Evolutionary conservation across 2,113 vertebrate species (phyloP), one percentile per base, ranked within the genome.

Genomic region (Numida meleagris): DNA sequence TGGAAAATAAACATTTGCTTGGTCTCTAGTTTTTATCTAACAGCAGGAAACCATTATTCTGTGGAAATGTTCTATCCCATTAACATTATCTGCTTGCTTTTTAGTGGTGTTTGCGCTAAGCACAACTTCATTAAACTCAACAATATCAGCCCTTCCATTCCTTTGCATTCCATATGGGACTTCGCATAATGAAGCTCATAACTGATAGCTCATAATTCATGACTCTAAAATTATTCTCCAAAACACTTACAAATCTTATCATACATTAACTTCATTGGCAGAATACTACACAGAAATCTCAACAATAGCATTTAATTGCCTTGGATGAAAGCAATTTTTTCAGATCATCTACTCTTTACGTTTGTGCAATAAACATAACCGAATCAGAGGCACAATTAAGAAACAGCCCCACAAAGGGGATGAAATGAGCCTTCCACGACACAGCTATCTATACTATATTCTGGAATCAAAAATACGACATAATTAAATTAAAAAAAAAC

Each of bases 1-100:
- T 88, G 91, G 90, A 96, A 97, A 96, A 96, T 57, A 97, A 96
- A 92, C 80, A 93, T 66, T 85, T 36, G 34, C 81, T 82, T 67
- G 76, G 78, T 94, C 89, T 92, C 95, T 87, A 58, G 5, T 93
- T 96, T 96, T 95, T 94, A 95, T 91, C 95, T 91, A 89, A 86
- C 96, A 95, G 94, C 89, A 88, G 92, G 96, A 94, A 95, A 84
- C 77, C 82, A 89, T 92, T 96, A 76, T 77, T 89, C 91, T 10
- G 63, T n/a, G 89, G 84, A 95, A 96, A 89, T 70, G 86, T 79
- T 84, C 88, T 96, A 88, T 88, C 83, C 83, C 74, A 92, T 76
- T 81, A 95, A 94, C 87, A 71, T 84, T 92, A 95, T 93, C 94
- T 96, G 81, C 67, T 89, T 72, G 57, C 38, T 93, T 93, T 93